Conservation (phyloP, 2,888 invertebrate species). For the Camptogramma bilineatum region DNA sequence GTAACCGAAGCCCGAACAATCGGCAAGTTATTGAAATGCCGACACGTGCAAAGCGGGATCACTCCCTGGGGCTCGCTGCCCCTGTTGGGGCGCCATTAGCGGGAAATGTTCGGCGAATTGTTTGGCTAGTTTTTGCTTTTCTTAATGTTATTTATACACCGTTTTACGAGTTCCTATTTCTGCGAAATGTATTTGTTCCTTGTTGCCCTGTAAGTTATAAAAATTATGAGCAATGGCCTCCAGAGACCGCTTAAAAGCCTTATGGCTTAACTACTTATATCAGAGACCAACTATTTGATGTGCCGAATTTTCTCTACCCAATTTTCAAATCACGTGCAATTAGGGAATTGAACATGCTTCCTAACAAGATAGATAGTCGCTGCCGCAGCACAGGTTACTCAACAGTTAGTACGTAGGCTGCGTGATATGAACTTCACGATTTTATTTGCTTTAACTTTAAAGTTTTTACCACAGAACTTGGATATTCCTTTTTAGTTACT, state of each 20-base stretch:
- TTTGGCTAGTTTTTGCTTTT: slow-evolving; percentile 13
- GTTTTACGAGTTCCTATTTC: not conserved
- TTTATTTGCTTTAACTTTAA: slow-evolving; percentile 3
- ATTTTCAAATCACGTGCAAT: not conserved
- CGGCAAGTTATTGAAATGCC: slow-evolving; percentile 24
- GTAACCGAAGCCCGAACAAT: slow-evolving; percentile 9
- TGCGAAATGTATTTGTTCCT: not conserved
- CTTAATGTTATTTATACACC: not conserved
- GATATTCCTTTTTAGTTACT: not conserved
- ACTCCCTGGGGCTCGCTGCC: slow-evolving; percentile 24
- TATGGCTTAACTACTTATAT: too few species aligned
- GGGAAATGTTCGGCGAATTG: slow-evolving; percentile 1
- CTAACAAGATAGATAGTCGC: slow-evolving; percentile 8
- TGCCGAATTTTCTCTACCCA: too few species aligned
- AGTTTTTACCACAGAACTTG: slow-evolving; percentile 4
- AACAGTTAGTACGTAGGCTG: not conserved
- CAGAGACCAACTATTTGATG: too few species aligned
- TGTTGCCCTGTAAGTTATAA: not conserved
- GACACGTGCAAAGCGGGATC: slow-evolving; percentile 25
- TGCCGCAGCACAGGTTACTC: slow-evolving; percentile 4
- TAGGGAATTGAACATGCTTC: slow-evolving; percentile 13
- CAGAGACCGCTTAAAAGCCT: too few species aligned
- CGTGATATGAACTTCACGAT: slow-evolving; percentile 5
- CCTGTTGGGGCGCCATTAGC: slow-evolving; percentile 30
- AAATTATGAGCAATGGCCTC: too few species aligned